Conservation (phyloP, 2,888 invertebrate genomes). For the Troides aeacus region DNA sequence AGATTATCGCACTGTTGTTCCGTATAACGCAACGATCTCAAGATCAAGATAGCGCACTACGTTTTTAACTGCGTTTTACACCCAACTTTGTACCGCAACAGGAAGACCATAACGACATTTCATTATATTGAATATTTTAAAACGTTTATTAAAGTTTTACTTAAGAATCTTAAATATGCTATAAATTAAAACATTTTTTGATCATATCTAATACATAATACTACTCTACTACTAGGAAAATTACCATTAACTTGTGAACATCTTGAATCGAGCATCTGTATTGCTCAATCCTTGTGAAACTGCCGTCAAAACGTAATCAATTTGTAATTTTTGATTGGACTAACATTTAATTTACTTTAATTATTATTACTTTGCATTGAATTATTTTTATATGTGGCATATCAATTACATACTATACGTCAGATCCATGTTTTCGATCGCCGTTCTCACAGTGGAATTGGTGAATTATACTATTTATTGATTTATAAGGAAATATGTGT, state of each 20-base stretch:
- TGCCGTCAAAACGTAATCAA: neutral
- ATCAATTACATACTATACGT: neutral
- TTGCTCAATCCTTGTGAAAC: neutral
- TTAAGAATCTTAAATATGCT: too few relatives aligned
- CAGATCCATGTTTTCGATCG: neutral
- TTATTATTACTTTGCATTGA: neutral
- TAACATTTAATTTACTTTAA: neutral
- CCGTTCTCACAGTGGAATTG: constrained; percentile 2
- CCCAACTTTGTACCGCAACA: constrained; percentile 33
- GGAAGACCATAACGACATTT: constrained; percentile 28
- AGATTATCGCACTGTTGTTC: constrained; percentile 73
- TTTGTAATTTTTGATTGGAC: neutral
- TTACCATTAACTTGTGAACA: too few relatives aligned
- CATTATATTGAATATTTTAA: neutral
- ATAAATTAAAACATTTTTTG: too few relatives aligned
- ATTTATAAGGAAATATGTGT: neutral
- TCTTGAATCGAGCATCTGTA: neutral
- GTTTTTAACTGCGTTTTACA: constrained; percentile 35
- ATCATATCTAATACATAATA: too few relatives aligned
- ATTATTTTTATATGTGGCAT: too few relatives aligned
- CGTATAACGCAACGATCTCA: constrained; percentile 61
- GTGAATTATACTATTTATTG: neutral
- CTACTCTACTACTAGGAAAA: too few relatives aligned
- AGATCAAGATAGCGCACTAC: constrained; percentile 62
- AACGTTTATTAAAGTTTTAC: too few relatives aligned